Conservation (phyloP, 2,888 invertebrate species). For the Empis stercorea region DNA sequence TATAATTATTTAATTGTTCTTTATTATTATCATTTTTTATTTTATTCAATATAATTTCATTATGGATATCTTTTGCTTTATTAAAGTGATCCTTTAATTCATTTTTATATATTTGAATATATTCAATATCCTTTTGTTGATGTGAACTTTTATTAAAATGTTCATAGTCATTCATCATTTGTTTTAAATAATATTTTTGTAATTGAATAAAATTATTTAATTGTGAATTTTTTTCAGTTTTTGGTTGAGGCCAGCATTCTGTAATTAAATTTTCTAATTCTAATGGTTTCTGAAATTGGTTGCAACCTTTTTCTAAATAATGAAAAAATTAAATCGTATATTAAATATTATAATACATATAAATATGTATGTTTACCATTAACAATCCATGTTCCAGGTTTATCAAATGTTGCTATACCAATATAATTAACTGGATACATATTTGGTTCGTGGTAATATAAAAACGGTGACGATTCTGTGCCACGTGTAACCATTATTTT, state of each 20-base stretch:
- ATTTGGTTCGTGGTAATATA: neutral
- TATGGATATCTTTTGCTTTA: neutral
- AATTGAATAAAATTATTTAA: neutral
- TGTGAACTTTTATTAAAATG: neutral
- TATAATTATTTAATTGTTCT: too few species aligned
- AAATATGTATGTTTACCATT: neutral
- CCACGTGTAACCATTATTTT: neutral
- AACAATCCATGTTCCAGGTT: neutral
- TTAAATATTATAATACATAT: neutral
- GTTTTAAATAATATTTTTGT: neutral
- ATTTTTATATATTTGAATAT: neutral
- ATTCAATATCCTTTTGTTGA: neutral
- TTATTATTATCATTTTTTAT: neutral
- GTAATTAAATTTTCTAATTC: neutral
- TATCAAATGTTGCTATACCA: neutral
- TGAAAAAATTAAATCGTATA: neutral
- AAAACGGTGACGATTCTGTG: neutral
- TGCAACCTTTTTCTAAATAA: neutral
- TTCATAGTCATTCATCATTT: neutral
- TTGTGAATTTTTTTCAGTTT: neutral
- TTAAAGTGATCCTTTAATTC: neutral
- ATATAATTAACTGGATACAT: neutral
- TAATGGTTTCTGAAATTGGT: too few species aligned
- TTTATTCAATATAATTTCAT: neutral
- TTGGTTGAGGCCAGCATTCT: neutral